Evolutionary conservation across 2,888 invertebrate species (phyloP).

Genomic region (Chaitophorus viminalis): DNA sequence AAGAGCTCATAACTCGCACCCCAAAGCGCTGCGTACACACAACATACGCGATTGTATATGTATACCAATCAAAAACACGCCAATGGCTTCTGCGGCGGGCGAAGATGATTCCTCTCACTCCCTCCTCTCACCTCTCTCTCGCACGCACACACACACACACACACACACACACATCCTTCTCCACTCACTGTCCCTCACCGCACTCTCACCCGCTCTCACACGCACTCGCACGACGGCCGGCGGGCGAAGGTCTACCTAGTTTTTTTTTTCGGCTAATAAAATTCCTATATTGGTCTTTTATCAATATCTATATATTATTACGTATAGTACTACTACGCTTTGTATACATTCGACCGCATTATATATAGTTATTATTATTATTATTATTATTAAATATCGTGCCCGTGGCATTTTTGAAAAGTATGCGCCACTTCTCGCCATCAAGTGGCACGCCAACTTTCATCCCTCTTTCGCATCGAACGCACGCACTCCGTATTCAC

Average conservation of each 20-base stretch:
- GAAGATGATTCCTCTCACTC: slow-evolving; percentile 5
- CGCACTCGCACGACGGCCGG: neutral
- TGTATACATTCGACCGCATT: neutral
- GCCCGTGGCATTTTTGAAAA: neutral
- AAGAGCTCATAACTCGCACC: neutral
- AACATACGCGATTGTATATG: neutral
- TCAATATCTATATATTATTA: neutral
- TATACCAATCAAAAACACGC: slow-evolving; percentile 40
- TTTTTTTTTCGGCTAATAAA: neutral
- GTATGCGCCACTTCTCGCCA: neutral
- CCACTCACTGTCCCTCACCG: neutral
- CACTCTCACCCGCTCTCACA: neutral
- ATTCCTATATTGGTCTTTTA: neutral
- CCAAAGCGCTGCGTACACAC: neutral
- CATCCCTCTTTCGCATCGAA: neutral
- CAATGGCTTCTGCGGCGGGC: slow-evolving; percentile 25
- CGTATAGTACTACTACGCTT: neutral
- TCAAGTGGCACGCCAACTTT: neutral
- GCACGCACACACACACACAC: neutral
- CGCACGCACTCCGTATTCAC: neutral
- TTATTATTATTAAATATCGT: neutral
- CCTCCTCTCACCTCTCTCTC: neutral
- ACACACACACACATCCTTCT: neutral
- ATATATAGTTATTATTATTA: too few relatives aligned
- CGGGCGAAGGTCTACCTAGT: neutral